Evolutionary conservation across 2,113 vertebrate genomes (phyloP), one percentile per base, ranked within the genome.

Genomic region (Catharus fuscescens): DNA sequence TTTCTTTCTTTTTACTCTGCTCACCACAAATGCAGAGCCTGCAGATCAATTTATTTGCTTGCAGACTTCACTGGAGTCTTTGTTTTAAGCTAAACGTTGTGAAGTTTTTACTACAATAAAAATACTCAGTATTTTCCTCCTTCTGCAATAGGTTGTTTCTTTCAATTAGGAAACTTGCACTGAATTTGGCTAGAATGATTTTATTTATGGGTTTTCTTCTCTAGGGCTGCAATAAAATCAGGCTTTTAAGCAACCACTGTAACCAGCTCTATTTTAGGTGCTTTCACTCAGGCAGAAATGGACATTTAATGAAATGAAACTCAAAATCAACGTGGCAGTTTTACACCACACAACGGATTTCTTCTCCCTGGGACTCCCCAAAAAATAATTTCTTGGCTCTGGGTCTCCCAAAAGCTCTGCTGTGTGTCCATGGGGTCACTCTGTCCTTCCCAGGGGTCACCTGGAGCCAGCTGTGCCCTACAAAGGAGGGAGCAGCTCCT

Each of bases 311-410:
- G 23, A 73, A 83, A 60, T 0, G 4, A 50, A 12, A 42, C 17
- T 6, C 40, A 5, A 73, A 83, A 31, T 0, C 0, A 66, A 17
- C 0, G 1, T 0, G 36, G 70, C 66, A 25, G 5, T 45, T 86
- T 48, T 16, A 61, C 21, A 77, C 31, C 31, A 44, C 28, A 1
- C 6, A 14, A 32, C 2, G 4, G 1, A 32, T 69, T 88, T 34
- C 42, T 79, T 34, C 62, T 86, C 70, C 0, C 0, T 9, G 31
- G 45, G 53, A 56, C 48, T 42, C 59, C 50, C 65, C 45, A 52
- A 72, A 86, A 76, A 86, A 26, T 48, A n/a, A 11, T 50, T 50
- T 66, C 21, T 3, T 40, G 18, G 32, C 82, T 20, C 32, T 36
- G 57, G 26, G n/a, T 18, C 73, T 62, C 85, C 90, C 34, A 17